A percentile compares a stretch with the other conserved stretches of the same genome.
These are phyloP conservation scores for Ammodytes dubius DNA, from an alignment of 2,113 vertebrate species.

Conservation along the genomic window DNA sequence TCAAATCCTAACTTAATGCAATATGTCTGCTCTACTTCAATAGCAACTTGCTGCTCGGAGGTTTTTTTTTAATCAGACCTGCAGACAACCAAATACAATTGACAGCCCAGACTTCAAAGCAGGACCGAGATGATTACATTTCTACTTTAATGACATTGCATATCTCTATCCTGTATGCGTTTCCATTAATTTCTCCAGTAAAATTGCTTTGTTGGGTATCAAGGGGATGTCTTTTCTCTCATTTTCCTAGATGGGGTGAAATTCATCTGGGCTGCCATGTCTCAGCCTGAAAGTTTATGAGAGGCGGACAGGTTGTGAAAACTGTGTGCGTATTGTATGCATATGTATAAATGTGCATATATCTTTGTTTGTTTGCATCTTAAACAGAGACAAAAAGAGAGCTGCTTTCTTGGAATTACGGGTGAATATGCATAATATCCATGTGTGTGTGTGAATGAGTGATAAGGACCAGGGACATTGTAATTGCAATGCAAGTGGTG, in stretches of 20 bases:
- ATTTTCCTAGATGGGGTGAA: slow-evolving; percentile 42
- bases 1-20: slow-evolving; percentile 42
- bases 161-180: slow-evolving; percentile 14
- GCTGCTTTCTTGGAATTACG: background rate
- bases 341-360: background rate
- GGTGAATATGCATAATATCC: background rate
- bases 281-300: slow-evolving; percentile 17
- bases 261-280: slow-evolving; percentile 42
- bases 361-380: background rate
- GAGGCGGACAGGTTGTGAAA: background rate
- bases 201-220: slow-evolving; percentile 22
- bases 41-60: slow-evolving; percentile 19
- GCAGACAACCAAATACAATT: slow-evolving; percentile 49
- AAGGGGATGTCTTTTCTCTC: slow-evolving; percentile 23
- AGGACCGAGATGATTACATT: slow-evolving; percentile 52
- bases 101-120: slow-evolving; percentile 50
- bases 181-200: slow-evolving; percentile 46
- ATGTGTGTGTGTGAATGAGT: background rate
- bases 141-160: slow-evolving; percentile 56
- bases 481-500: background rate
- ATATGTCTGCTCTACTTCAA: slow-evolving; percentile 35
- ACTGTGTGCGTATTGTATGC: background rate
- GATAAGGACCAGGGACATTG: background rate
- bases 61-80: slow-evolving; percentile 59
- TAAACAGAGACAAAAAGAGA: background rate